Base-by-base conservation (phyloP, 2,113 vertebrate genomes). In the Ceyx melanurus region DNA sequence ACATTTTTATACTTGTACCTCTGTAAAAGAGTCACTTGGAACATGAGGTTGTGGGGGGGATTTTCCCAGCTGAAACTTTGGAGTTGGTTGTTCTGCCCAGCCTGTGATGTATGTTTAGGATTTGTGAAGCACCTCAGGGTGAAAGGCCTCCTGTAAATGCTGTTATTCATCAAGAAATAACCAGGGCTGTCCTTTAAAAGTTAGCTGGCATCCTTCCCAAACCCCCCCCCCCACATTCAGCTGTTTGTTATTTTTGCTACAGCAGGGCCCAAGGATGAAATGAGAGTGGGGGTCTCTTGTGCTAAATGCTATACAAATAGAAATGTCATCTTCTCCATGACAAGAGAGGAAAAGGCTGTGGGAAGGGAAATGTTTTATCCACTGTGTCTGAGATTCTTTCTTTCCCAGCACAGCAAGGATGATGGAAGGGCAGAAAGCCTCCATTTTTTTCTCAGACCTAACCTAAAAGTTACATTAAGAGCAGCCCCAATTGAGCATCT, bases 91-190 rank as follows among this genome's bases (percentile, higher is more conserved):
- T 35, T 86, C 60, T 13, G 54, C 61, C 48, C 7, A 0, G 13
- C 35, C 71, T 90, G 40, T 73, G 77, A 84, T 88, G 53, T 15
- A 15, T 93, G 83, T 90, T 96, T 93, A 43, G 53, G 15, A 80
- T 94, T 78, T 96, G 66, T 29, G 81, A 65, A 93, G 86, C 86
- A 95, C 90, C 89, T 92, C 58, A 6, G 70, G 88, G 83, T 92
- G 92, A 95, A 93, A 90, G 74, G 74, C 81, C 62, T 61, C 54
- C 70, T 94, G 80, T 72, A 94, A 95, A 73, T 75, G 74, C 83
- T 86, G 73, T 65, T 84, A 86, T 90, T 93, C 74, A 92, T 72
- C 66, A 58, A 53, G 80, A 56, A 93, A 84, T 86, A 82, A 54
- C 45, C 0, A 0, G 11, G 31, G 54, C 71, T 2, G 1, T 87